These are phyloP conservation scores for Cloeon dipterum DNA, from an alignment of 2,888 invertebrate species.

Conservation along the genomic window DNA sequence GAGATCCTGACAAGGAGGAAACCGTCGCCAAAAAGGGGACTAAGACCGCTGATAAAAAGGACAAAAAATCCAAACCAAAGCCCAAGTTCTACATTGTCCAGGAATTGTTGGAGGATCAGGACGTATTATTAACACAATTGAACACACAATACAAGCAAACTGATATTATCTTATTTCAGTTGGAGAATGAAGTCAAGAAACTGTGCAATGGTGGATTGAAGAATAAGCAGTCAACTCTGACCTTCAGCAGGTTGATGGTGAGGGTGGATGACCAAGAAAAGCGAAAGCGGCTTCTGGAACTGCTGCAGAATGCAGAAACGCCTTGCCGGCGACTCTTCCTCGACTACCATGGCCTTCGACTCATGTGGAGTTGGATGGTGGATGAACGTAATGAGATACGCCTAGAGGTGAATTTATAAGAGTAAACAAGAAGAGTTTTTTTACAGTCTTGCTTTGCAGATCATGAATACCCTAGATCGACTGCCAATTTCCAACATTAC, in stretches of 20 bases:
- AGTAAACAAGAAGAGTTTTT: not conserved
- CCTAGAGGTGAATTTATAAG: not conserved
- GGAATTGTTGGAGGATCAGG: constrained; percentile 35
- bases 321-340: constrained; percentile 71
- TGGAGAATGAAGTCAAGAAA: constrained; percentile 73
- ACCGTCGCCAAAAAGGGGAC: constrained; percentile 22
- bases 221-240: constrained; percentile 74
- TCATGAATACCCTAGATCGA: constrained; percentile 54
- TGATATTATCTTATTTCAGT: constrained; percentile 21
- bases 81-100: constrained; percentile 9
- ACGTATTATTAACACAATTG: constrained; percentile 22
- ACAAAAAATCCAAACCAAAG: constrained; percentile 2
- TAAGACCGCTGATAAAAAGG: constrained; percentile 10
- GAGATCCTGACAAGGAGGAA: constrained; percentile 45
- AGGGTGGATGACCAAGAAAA: constrained; percentile 64
- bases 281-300: constrained; percentile 39
- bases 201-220: constrained; percentile 56
- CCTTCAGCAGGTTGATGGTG: constrained; percentile 76
- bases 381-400: constrained; percentile 19
- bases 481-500: constrained; percentile 87
- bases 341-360: constrained; percentile 75
- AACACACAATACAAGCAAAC: not conserved
- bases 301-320: constrained; percentile 56
- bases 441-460: constrained; percentile 20
- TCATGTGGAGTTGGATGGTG: constrained; percentile 84